phyloP scores from a whole-genome alignment of 2,888 invertebrate genomes.

The Ferrisia virgata region DNA sequence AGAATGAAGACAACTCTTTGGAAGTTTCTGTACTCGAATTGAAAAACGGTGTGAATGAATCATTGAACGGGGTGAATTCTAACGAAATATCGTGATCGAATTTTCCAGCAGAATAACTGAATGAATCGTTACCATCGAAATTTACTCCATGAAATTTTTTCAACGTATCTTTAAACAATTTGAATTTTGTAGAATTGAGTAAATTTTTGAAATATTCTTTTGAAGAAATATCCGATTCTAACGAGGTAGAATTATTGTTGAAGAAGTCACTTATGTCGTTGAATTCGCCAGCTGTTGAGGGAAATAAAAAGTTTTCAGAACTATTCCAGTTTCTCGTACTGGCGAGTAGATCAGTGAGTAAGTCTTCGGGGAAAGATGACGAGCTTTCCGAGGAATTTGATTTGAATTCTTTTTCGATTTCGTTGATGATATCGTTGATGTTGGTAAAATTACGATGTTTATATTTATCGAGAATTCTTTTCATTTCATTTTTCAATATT shows the following conservation, averaged over 20 bases:
- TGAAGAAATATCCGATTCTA: neutral
- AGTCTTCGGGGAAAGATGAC: neutral
- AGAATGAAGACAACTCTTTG: neutral
- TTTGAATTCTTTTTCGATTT: neutral
- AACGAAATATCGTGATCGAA: neutral
- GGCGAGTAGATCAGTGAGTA: neutral
- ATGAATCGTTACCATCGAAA: neutral
- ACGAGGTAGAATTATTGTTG: neutral
- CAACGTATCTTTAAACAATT: neutral
- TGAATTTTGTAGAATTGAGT: neutral
- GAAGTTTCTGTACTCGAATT: neutral
- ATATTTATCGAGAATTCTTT: slow-evolving; percentile 9
- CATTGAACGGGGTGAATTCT: neutral
- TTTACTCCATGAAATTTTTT: neutral
- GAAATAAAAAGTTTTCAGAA: neutral
- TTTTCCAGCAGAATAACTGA: neutral
- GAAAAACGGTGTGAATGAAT: neutral
- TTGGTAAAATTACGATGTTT: neutral
- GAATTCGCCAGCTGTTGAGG: neutral
- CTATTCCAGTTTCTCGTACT: neutral
- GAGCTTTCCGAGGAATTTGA: neutral
- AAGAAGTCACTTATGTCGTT: neutral
- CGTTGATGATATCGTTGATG: neutral
- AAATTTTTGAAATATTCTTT: neutral
- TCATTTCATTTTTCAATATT: neutral